Evolutionary conservation across 2,888 invertebrate species (phyloP).

Genomic region (Bembecia ichneumoniformis): DNA sequence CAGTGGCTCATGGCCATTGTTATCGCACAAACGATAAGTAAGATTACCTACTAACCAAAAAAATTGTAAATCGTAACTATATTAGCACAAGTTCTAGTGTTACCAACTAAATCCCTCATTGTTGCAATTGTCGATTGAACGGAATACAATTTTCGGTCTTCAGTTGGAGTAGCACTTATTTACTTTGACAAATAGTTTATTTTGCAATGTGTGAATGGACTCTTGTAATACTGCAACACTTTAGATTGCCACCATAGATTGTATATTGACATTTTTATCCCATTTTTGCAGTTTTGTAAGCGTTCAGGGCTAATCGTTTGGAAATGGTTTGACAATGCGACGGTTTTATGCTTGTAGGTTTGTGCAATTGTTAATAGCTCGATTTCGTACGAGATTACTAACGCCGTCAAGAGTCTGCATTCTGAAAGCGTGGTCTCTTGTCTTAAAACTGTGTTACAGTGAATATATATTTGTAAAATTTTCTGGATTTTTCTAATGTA

Average conservation of each 20-base stretch:
- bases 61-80: slow-evolving; percentile 33
- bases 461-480: too few species aligned
- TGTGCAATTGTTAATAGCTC: neutral
- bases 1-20: slow-evolving; percentile 26
- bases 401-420: neutral
- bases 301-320: slow-evolving; percentile 55
- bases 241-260: slow-evolving; percentile 54
- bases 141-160: neutral
- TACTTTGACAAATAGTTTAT: neutral
- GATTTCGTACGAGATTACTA: neutral
- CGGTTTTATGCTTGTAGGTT: slow-evolving; percentile 6
- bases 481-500: too few species aligned
- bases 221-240: slow-evolving; percentile 12
- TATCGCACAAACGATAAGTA: slow-evolving; percentile 20
- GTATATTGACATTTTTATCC: slow-evolving; percentile 71
- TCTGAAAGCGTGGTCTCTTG: too few species aligned
- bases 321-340: slow-evolving; percentile 36
- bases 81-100: slow-evolving; percentile 60
- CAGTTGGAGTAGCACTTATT: neutral
- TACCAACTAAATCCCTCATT: slow-evolving; percentile 39
- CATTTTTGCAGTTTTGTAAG: slow-evolving; percentile 50
- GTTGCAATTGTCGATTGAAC: slow-evolving; percentile 15
- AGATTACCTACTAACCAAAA: slow-evolving; percentile 30
- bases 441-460: too few species aligned
- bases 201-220: neutral